These are phyloP conservation scores for Hyperopisus bebe DNA, from an alignment of 2,113 vertebrate genomes.

Conservation along the genomic window DNA sequence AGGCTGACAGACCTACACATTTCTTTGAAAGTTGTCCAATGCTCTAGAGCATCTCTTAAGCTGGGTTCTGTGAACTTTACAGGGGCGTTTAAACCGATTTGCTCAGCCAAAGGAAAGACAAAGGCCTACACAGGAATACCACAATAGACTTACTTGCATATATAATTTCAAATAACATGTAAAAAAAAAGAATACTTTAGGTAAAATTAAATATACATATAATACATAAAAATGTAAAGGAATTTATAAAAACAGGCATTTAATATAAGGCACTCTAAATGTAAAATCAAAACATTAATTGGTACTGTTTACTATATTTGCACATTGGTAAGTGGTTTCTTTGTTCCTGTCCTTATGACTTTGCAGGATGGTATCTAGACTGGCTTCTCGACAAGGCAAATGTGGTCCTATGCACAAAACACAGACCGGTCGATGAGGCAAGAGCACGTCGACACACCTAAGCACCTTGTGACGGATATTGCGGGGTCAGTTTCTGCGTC, in stretches of 20 bases:
- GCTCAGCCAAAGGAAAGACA: constrained; percentile 54
- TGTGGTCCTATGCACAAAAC: constrained; percentile 29
- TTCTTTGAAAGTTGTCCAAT: background rate
- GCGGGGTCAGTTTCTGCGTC: constrained; percentile 33
- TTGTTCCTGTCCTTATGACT: constrained; percentile 79
- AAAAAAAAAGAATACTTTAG: constrained; percentile 46
- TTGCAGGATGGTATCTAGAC: constrained; percentile 31
- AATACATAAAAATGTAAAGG: constrained; percentile 72
- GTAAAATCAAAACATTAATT: constrained; percentile 73
- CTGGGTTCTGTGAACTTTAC: background rate
- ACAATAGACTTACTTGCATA: constrained; percentile 68
- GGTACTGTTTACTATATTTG: constrained; percentile 56
- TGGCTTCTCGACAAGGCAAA: constrained; percentile 22
- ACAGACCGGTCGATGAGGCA: background rate
- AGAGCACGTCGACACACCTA: background rate
- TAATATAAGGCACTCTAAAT: constrained; percentile 99
- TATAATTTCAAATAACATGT: constrained; percentile 61
- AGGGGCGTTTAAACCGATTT: background rate
- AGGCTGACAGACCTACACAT: background rate
- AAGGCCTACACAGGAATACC: constrained; percentile 51
- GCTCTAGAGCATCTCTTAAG: background rate
- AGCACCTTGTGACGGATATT: constrained; percentile 13
- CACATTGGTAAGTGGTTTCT: constrained; percentile 69
- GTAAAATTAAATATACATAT: constrained; percentile 57
- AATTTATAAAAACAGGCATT: constrained; percentile 94